Percentiles rank a stretch among this genome's conserved stretches.
Conservation (phyloP, 2,888 invertebrate species). For the Eupithecia pulchellata region DNA sequence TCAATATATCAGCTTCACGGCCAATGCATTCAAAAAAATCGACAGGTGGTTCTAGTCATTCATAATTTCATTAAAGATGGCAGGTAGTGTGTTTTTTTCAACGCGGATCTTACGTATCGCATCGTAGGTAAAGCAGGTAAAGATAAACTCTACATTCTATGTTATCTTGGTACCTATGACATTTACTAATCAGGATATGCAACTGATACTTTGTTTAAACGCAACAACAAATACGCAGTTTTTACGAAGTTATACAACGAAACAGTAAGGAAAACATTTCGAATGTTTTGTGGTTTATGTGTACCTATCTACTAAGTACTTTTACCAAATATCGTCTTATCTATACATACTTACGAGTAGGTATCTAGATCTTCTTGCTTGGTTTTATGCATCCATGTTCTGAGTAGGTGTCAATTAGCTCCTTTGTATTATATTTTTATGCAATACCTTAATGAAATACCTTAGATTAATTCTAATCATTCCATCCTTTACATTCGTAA, state of each 20-base stretch:
- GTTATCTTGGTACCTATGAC: slow-evolving; percentile 1
- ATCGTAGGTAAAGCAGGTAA: not conserved
- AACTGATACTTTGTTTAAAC: no score
- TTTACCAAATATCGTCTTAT: not conserved
- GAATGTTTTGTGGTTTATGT: no score
- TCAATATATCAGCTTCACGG: not conserved
- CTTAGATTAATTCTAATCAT: no score
- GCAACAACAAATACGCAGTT: not conserved
- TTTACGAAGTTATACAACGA: no score
- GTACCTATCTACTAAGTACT: not conserved
- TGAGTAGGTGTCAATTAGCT: not conserved
- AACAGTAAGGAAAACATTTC: no score
- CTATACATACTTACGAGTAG: not conserved
- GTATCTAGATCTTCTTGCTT: not conserved
- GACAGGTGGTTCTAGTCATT: not conserved
- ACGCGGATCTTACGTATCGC: no score
- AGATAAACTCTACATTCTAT: not conserved
- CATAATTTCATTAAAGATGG: not conserved
- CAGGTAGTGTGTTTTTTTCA: not conserved
- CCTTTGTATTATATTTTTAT: not conserved
- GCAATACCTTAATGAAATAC: not conserved
- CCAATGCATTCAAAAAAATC: not conserved
- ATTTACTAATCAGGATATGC: slow-evolving; percentile 1
- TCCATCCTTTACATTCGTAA: no score
- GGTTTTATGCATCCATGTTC: no score